phyloP scores from a whole-genome alignment of 2,797 vertebrate genomes.

The Lagocephalus sceleratus region DNA sequence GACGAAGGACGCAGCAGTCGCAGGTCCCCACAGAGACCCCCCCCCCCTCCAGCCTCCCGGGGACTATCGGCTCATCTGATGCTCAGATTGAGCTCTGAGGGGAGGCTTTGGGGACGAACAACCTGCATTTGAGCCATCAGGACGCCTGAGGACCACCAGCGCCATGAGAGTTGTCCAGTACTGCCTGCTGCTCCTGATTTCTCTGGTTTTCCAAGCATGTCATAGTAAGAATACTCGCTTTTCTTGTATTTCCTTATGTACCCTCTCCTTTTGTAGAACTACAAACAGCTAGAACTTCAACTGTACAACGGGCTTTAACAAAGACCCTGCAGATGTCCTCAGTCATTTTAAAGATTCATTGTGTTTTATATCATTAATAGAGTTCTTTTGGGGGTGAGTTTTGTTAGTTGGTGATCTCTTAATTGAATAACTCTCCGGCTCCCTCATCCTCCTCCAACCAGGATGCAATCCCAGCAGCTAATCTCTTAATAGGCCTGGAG shows the following conservation, averaged over 20 bases:
- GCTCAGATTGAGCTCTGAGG: conserved; percentile 72
- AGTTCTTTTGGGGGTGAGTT: not conserved
- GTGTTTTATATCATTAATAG: too few species aligned
- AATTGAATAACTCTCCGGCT: conserved; percentile 8
- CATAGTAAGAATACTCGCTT: conserved; percentile 69
- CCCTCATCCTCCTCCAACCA: conserved; percentile 24
- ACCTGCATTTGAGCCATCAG: conserved; percentile 70
- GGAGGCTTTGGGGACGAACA: conserved; percentile 76
- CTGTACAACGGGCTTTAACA: too few species aligned
- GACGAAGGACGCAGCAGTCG: conserved; percentile 15
- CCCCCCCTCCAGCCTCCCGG: conserved; percentile 49
- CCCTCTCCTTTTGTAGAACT: not conserved
- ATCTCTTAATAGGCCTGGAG: conserved; percentile 73
- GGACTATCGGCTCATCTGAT: conserved; percentile 72
- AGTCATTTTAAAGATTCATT: too few species aligned
- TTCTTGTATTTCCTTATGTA: not conserved
- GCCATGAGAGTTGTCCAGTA: conserved; percentile 74
- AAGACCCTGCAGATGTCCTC: too few species aligned
- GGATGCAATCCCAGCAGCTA: conserved; percentile 50
- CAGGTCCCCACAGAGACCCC: conserved; percentile 13
- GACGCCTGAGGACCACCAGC: conserved; percentile 52
- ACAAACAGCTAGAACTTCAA: not conserved
- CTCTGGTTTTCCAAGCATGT: conserved; percentile 63
- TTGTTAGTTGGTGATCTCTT: conserved; percentile 19
- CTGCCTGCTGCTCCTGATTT: conserved; percentile 72